Base-by-base conservation (phyloP, 2,888 invertebrate genomes). In the Agriopis leucophaearia region DNA sequence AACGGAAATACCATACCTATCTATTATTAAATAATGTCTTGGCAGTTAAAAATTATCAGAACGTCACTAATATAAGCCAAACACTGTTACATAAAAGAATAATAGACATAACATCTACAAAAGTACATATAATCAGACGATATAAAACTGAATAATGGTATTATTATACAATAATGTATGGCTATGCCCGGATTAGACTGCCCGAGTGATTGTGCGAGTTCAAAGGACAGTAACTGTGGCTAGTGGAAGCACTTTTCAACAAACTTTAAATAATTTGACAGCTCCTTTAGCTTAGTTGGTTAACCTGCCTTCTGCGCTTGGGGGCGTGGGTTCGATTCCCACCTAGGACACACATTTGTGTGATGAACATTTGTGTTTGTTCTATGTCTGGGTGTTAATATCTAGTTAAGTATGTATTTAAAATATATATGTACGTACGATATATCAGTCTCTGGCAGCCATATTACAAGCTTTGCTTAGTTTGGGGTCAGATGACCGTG, bases 71-170 rank as follows among this genome's bases (percentile, higher is more conserved):
- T 54, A 42, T 18, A 18, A 54, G 27, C 51, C 45, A 51, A 38
- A 64, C n/a, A 58, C 7, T 54, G 13, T 60, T 66, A 61, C 61
- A 54, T 61, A 66, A 66, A 36, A 27, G 12, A 64, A 51, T 36
- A 44, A 57, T 35, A 45, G 48, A 35, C 8, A 56, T 36, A 56
- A 12, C 27, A 48, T 13, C 18, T 16, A 8, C 3, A 35, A 66
- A 56, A 57, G 55, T 45, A 47, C 6, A 56, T 60, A 48, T 56
- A 61, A 66, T 61, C 56, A 56, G 12, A 52, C 15, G 61, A 35
- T 50, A 61, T 66, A 61, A 66, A 66, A 61, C 45, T 1, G 13
- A 47, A 18, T 16, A 51, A 9, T 16, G 44, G 4, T 12, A n/a
- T 65, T 16, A 50, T 66, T 66, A 66, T 48, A 56, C 66, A 60